Base-by-base conservation (phyloP, 53 echinoderm and acorn worm species). In the Patiria pectinifera region DNA sequence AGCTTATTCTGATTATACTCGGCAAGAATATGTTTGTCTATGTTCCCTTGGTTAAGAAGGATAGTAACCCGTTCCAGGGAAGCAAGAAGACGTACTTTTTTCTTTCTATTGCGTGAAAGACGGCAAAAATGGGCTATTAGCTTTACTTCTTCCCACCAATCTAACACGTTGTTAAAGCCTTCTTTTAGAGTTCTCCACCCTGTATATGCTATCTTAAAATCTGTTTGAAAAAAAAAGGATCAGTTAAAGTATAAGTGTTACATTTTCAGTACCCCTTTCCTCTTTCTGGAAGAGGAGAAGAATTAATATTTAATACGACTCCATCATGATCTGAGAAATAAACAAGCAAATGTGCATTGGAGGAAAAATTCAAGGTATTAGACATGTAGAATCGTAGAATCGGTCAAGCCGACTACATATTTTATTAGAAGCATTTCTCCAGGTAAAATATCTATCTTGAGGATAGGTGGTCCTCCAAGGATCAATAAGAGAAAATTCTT, bases 61-160 rank as follows among this genome's bases (percentile, higher is more conserved):
- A 58, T 4, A 2, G 46, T 47, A 45, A 71, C 48, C 9, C 21
- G 5, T 43, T 43, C n/a, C 21, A 62, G 61, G 59, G 8, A 53
- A 53, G 53, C 53, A 53, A 53, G 53, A 53, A 53, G 60, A 60
- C 60, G 45, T 4, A 16, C 84, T 85, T 21, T 70, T 25, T 21
- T 15, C n/a, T 70, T 70, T 46, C 45, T 58, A 46, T 22, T 25
- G 4, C 1, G 2, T 8, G 49, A 46, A 47, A 47, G 49, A 82
- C 60, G 83, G 24, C 21, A 82, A 60, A 61, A 85, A 58, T 95
- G 94, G 22, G 16, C 48, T 45, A 95, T 87, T 3, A 4, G 10
- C 49, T 94, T 95, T 0, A 93, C 69, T 58, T 91, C 83, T 16
- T 95, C 94, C 96, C 94, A 94, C 94, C 94, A 96, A 9, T 86